A percentile compares a stretch with the other conserved stretches of the same genome.
Evolutionary conservation across 2,113 vertebrate species (phyloP).

Genomic region (Phrynosoma blainvillii): DNA sequence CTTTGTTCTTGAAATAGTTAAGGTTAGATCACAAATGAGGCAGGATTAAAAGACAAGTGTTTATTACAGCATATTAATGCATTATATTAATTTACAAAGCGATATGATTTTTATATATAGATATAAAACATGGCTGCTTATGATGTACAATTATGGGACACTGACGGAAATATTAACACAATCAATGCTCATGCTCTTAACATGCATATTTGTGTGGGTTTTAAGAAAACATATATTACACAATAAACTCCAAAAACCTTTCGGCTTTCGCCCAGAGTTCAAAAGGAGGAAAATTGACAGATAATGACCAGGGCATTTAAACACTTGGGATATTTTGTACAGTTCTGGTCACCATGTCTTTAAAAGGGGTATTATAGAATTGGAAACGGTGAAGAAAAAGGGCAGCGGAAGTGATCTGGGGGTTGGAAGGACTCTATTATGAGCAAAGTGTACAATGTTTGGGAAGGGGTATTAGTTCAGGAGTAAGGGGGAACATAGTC

Average conservation of each 20-base stretch:
- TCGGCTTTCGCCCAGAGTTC: constrained; percentile 66
- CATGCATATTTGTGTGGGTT: constrained; percentile 78
- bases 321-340: background rate
- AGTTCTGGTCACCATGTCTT: background rate
- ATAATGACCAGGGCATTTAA: constrained; percentile 13
- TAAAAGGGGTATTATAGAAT: background rate
- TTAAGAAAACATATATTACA: constrained; percentile 76
- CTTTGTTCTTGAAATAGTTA: background rate
- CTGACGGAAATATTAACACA: constrained; percentile 78
- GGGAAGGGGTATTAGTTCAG: background rate
- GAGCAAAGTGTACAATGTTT: background rate
- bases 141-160: constrained; percentile 82
- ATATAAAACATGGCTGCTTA: constrained; percentile 82
- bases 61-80: constrained; percentile 82
- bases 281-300: background rate
- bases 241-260: constrained; percentile 72
- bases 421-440: background rate
- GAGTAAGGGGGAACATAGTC: background rate
- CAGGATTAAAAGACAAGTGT: constrained; percentile 81
- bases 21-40: constrained; percentile 17
- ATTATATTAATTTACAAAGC: constrained; percentile 88
- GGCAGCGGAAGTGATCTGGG: background rate
- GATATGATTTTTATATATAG: constrained; percentile 59
- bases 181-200: constrained; percentile 78
- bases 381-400: background rate